Base-by-base conservation (phyloP, 2,113 vertebrate genomes). In the Sylvia atricapilla region DNA sequence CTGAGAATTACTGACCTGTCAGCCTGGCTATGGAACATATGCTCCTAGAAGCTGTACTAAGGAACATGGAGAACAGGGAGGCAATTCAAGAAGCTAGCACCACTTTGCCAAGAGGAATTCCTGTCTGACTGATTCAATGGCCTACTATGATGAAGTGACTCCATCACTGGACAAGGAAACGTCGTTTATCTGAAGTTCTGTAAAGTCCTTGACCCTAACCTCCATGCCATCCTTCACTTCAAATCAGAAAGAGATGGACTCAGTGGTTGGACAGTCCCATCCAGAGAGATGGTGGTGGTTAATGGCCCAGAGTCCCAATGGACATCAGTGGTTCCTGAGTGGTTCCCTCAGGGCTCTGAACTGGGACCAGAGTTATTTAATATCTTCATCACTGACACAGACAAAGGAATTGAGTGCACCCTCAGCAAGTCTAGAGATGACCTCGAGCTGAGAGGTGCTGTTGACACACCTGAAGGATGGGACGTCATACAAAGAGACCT, bases 381-480 rank as follows among this genome's bases (percentile, higher is more conserved):
- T 35, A 17, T 44, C 11, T 67, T 67, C 11, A 63, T 73, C 8
- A 56, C 0, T 56, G 37, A 3, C 25, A 25, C 6, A 43, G 47
- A 44, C 6, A 47, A 35, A 24, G 30, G 33, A 14, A 74, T 50
- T 0, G 0, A 66, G 12, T 55, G 31, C 2, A 41, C 18, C 5
- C 24, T 52, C 62, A 46, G 43, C 10, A 56, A 2, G 2, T 63
- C 10, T 63, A 14, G 10, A 46, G 30, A 20, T 52, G 49, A 11
- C 28, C 13, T 3, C n/a, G 53, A 66, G 15, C 11, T 52, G 37
- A 21, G 21, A 24, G 33, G 6, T 68, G 24, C 1, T 2, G 33
- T 39, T 67, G 28, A 66, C 41, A 55, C 2, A 2, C 9, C 25
- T 39, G 52, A 35, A 30, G 10, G 7, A 39, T 20, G 19, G 13